Evolutionary conservation across 2,113 vertebrate genomes (phyloP), one percentile per base, ranked within the genome.

Genomic region (human): DNA sequence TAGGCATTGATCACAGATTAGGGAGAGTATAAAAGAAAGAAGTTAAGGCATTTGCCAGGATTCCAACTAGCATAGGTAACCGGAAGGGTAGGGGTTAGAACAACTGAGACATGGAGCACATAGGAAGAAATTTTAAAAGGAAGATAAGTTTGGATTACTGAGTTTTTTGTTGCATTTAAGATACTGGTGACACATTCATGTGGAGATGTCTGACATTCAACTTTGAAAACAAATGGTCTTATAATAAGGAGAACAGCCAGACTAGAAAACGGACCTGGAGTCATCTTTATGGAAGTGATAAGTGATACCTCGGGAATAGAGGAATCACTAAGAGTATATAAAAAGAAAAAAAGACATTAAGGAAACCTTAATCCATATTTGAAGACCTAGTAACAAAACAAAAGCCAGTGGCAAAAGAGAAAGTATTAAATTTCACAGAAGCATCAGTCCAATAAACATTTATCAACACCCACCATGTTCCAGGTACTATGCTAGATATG

Each of bases 171-270:
- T 70, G 55, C 85, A 78, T 68, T 68, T 90, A 94, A 94, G 50
- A 61, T 90, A 52, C 61, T 70, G 23, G 30, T 81, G 57, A 80
- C 90, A 90, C 2, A 90, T 68, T 18, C 66, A 93, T 22, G 43
- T 38, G 22, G 61, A 89, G 72, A 84, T 68, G 38, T 89, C 17
- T 80, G 40, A 89, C 27, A 43, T 76, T 23, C 86, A 90, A 86
- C 66, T 93, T 90, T 86, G 57, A 96, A 96, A 94, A 94, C 30
- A 78, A 87, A 72, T 52, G 22, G 48, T 57, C 68, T 85, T 78
- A 40, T 57, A 82, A 94, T 91, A 6, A 80, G 80, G 43, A 82
- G 75, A 94, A 94, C 3, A 89, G 35, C 38, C 35, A 73, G 38
- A 22, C 45, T 85, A 85, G 55, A 59, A 84, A 89, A 80, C 0